phyloP scores from a whole-genome alignment of 2,113 vertebrate genomes.

The Rhinolophus ferrumequinum region DNA sequence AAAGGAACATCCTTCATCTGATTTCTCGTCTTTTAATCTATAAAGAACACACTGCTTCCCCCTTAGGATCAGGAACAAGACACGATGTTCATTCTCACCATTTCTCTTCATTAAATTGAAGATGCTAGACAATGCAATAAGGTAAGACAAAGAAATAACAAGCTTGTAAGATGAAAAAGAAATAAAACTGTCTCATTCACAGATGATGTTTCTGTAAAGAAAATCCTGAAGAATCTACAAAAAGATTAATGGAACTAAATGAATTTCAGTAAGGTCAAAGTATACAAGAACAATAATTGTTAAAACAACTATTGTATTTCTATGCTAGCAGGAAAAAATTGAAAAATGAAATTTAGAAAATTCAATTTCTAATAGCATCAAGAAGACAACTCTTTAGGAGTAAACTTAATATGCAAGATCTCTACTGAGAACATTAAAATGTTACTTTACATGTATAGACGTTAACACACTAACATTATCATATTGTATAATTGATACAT shows the following conservation, averaged over 20 bases:
- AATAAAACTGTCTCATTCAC: neutral
- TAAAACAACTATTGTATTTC: neutral
- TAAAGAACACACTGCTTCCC: neutral
- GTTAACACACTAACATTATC: neutral
- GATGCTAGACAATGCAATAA: neutral
- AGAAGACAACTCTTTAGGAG: neutral
- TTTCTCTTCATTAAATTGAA: neutral
- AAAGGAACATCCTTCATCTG: neutral
- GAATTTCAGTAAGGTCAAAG: neutral
- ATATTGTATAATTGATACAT: neutral
- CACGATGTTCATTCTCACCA: neutral
- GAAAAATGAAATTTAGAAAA: neutral
- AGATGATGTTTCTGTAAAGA: neutral
- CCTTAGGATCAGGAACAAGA: neutral
- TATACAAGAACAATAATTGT: neutral
- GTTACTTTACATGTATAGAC: neutral
- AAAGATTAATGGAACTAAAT: neutral
- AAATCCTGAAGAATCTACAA: constrained; percentile 7
- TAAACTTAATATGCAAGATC: neutral
- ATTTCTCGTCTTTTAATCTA: neutral
- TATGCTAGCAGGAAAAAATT: neutral
- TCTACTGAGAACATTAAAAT: neutral
- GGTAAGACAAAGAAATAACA: neutral
- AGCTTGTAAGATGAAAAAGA: neutral
- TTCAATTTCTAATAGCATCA: neutral